Conservation (phyloP, 2,797 vertebrate genomes). For the Sorex maritimensis region DNA sequence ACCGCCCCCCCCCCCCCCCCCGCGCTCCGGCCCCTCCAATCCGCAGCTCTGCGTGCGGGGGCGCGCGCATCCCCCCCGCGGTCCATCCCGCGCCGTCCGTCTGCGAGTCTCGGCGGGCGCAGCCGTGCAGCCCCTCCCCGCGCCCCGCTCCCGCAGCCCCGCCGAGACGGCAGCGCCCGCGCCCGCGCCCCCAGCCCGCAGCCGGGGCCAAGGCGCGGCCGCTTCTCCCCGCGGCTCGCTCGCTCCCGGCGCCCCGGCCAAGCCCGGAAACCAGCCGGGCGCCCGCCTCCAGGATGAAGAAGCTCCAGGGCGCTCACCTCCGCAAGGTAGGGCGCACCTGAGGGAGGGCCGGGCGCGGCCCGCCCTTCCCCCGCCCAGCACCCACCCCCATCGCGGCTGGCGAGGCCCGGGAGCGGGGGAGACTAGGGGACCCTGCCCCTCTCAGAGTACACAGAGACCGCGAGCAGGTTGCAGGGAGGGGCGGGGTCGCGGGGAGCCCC, state of each 20-base stretch:
- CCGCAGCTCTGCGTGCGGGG: slow-evolving; percentile 77
- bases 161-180: slow-evolving; percentile 75
- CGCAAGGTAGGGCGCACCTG: slow-evolving; percentile 88
- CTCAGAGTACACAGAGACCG: not conserved
- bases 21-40: slow-evolving; percentile 69
- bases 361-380: not conserved
- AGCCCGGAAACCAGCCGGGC: slow-evolving; percentile 31
- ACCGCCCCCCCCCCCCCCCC: slow-evolving; percentile 4
- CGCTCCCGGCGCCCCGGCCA: slow-evolving; percentile 42
- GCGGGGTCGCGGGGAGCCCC: not conserved
- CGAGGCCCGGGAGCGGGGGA: not conserved
- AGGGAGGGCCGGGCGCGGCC: not conserved
- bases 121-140: slow-evolving; percentile 69
- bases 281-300: slow-evolving; percentile 89
- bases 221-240: not conserved
- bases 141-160: slow-evolving; percentile 72
- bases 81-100: slow-evolving; percentile 35
- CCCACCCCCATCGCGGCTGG: not conserved
- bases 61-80: slow-evolving; percentile 51
- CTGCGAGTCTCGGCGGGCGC: slow-evolving; percentile 49
- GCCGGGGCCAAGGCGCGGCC: slow-evolving; percentile 69
- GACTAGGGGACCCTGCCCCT: no score
- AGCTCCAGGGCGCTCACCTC: slow-evolving; percentile 90
- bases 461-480: not conserved
- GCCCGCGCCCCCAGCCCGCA: slow-evolving; percentile 70